Base-by-base conservation (phyloP, 2,797 vertebrate species). In the Cheirogaleus major region DNA sequence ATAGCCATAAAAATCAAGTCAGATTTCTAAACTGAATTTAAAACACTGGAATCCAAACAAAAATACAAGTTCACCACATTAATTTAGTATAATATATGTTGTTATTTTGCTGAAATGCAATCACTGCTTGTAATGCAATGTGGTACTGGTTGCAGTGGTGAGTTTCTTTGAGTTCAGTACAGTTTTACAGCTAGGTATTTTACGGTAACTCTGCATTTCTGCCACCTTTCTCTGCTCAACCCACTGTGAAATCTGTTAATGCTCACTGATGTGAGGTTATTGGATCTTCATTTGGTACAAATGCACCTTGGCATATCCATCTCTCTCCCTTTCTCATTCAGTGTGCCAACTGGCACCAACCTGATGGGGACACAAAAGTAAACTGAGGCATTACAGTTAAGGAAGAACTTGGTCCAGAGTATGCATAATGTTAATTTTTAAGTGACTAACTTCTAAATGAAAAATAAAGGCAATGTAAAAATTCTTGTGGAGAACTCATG, bases 381-480 rank as follows among this genome's bases (percentile, higher is more conserved):
- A 78, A 70, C 38, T 38, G 35, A 61, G 35, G 5, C 22, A 43
- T 22, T 52, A 72, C 72, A 70, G 25, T 85, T 5, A 43, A 32
- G 89, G 23, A 50, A 48, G 32, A 88, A 82, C 25, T 35, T 85
- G 41, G 30, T 63, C 35, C 30, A 79, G 3, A 76, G 30, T 48
- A 59, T 50, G 20, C 13, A n/a, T 9, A 18, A 18, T 55, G 25
- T 73, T 81, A 20, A 65, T 80, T 69, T 55, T 91, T 41, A 80
- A 73, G 30, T n/a, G 30, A 41, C n/a, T 59, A 11, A 35, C 38
- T 95, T 93, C 52, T 70, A 87, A 84, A 70, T 70, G 72, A 55
- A 91, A 82, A 45, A 41, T 30, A 43, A 67, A 78, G 59, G 61
- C 27, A 78, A 10, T n/a, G n/a, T 10, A 70, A 78, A 72, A 61